Evolutionary conservation across 2,888 invertebrate genomes (phyloP).

Genomic region (Tineola bisselliella): DNA sequence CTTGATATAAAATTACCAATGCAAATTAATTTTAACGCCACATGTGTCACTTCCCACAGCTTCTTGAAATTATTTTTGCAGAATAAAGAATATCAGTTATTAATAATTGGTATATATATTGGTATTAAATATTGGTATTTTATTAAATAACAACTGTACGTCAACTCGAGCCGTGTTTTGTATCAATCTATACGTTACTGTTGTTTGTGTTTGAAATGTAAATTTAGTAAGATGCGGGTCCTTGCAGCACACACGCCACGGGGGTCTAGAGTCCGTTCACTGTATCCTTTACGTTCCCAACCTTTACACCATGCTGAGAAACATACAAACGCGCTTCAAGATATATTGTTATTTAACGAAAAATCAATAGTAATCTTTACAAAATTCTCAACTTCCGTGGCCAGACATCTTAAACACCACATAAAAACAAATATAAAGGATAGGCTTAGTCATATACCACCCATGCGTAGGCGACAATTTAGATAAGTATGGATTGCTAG

Average conservation of each 20-base stretch:
- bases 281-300: constrained; percentile 43
- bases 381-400: constrained; percentile 21
- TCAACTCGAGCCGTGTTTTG: constrained; percentile 18
- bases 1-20: neutral
- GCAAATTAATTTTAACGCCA: neutral
- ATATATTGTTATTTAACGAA: constrained; percentile 36
- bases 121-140: constrained; percentile 37
- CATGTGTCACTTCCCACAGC: neutral
- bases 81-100: neutral
- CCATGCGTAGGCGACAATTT: constrained; percentile 6
- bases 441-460: constrained; percentile 3
- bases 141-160: constrained; percentile 39
- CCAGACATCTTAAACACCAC: neutral
- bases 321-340: constrained; percentile 60
- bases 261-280: constrained; percentile 33
- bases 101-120: too few relatives aligned
- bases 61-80: neutral
- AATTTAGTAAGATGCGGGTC: constrained; percentile 46
- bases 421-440: neutral
- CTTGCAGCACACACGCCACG: constrained; percentile 35
- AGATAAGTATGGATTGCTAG: constrained; percentile 10
- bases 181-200: constrained; percentile 27
- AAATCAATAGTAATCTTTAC: constrained; percentile 50
- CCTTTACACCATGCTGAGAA: constrained; percentile 56
- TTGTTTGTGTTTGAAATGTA: constrained; percentile 47